A percentile compares a stretch with the other conserved stretches of the same genome.
phyloP scores from a whole-genome alignment of 2,113 vertebrate species.

The Barnardius zonarius region DNA sequence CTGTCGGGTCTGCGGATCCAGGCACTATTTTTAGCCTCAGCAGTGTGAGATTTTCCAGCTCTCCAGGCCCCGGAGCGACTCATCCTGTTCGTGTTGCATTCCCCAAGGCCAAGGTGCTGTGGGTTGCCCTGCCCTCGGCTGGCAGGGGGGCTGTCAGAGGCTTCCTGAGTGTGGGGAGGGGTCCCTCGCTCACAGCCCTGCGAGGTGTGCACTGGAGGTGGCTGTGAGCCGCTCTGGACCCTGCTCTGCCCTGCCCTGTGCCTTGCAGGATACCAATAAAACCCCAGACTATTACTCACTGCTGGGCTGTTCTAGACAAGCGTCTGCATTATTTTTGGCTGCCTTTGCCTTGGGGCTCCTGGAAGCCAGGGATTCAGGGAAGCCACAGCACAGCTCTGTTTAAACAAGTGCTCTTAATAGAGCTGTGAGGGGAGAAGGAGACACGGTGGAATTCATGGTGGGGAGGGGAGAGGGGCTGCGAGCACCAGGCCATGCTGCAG shows the following conservation, averaged over 20 bases:
- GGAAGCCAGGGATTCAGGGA: conserved; percentile 66
- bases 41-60: conserved; percentile 57
- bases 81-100: not conserved
- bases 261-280: conserved; percentile 52
- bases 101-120: accelerated
- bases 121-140: not conserved
- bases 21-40: conserved; percentile 46
- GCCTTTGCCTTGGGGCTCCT: conserved; percentile 39
- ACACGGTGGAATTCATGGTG: not conserved
- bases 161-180: not conserved
- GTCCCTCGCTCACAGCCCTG: not conserved
- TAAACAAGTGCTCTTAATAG: conserved; percentile 54
- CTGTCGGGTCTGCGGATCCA: conserved; percentile 3
- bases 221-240: not conserved
- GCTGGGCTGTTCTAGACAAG: conserved; percentile 64
- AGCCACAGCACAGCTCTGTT: conserved; percentile 55
- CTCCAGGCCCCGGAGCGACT: not conserved
- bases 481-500: not conserved
- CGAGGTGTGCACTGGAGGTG: not conserved
- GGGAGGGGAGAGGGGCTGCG: not conserved
- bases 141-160: not conserved
- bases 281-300: conserved; percentile 80
- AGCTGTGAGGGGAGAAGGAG: conserved; percentile 18
- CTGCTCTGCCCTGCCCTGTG: conserved; percentile 39
- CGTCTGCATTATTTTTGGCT: conserved; percentile 81